Evolutionary conservation across 1,140 invertebrate species (phyloP).

Genomic region (Drosophila novamexicana): DNA sequence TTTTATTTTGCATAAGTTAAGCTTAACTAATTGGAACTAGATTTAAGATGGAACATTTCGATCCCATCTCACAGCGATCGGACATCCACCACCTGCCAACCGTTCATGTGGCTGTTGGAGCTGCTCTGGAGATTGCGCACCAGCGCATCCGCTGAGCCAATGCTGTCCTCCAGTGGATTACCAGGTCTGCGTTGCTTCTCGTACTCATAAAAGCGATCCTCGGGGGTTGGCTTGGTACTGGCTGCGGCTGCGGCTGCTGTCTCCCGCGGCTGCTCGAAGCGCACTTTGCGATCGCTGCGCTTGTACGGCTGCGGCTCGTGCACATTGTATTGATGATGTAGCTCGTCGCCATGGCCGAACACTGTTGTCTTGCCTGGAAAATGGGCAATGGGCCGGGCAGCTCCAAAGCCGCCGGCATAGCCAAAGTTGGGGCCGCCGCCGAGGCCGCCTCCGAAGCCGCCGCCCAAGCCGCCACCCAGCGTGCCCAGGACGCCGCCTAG

Average conservation of each 20-base stretch:
- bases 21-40: conserved; percentile 24
- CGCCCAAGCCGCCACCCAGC: conserved; percentile 45
- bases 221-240: conserved; percentile 18
- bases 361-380: conserved; percentile 67
- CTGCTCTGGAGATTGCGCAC: conserved; percentile 56
- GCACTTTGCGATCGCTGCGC: conserved; percentile 71
- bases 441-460: conserved; percentile 31
- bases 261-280: conserved; percentile 64
- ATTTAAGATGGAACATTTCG: neutral
- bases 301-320: conserved; percentile 70
- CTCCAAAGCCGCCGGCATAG: conserved; percentile 43
- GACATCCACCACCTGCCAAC: conserved; percentile 78
- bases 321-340: conserved; percentile 72
- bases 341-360: conserved; percentile 58
- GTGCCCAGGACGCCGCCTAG: conserved; percentile 84
- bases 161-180: conserved; percentile 50
- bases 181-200: conserved; percentile 59
- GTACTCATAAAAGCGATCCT: conserved; percentile 82
- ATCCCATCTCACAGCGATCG: conserved; percentile 47
- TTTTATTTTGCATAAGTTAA: conserved; percentile 19
- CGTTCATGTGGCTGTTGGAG: conserved; percentile 42
- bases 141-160: conserved; percentile 34
- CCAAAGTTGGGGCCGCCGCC: conserved; percentile 41
- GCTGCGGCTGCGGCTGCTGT: conserved; percentile 5
- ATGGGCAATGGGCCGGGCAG: conserved; percentile 53